Percentiles rank a stretch among this genome's conserved stretches.
phyloP scores from a whole-genome alignment of 2,888 invertebrate species.

The Ennomos fuscantarius region DNA sequence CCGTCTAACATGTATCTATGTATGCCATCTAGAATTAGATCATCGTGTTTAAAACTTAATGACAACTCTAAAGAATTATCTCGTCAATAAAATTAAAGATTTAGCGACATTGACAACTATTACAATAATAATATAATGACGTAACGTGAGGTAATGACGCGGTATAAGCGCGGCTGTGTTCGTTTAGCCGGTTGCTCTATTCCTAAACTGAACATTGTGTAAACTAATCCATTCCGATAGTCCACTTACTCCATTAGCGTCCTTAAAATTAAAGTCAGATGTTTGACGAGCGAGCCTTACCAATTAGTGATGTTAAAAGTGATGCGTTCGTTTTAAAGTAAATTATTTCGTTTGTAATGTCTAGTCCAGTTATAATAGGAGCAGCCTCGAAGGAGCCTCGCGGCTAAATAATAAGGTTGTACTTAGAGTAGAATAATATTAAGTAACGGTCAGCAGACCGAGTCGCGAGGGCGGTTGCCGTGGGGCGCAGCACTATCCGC shows the following conservation, averaged over 20 bases:
- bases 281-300: slow-evolving; percentile 31
- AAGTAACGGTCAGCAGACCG: slow-evolving; percentile 55
- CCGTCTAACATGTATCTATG: slow-evolving; percentile 72
- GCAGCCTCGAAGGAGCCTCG: slow-evolving; percentile 61
- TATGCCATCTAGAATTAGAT: slow-evolving; percentile 69
- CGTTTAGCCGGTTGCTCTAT: slow-evolving; percentile 50
- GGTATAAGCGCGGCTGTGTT: slow-evolving; percentile 65
- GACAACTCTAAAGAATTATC: slow-evolving; percentile 67
- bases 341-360: slow-evolving; percentile 35
- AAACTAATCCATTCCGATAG: not conserved
- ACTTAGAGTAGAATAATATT: slow-evolving; percentile 36
- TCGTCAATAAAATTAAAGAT: slow-evolving; percentile 71
- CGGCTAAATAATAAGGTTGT: slow-evolving; percentile 48
- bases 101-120: slow-evolving; percentile 76
- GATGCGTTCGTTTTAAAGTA: slow-evolving; percentile 52
- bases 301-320: slow-evolving; percentile 51
- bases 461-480: slow-evolving; percentile 58
- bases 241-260: not conserved
- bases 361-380: slow-evolving; percentile 69
- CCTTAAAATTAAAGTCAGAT: slow-evolving; percentile 34
- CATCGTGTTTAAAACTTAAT: slow-evolving; percentile 70
- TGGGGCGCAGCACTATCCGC: no score
- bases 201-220: slow-evolving; percentile 53
- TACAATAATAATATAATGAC: slow-evolving; percentile 56
- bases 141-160: slow-evolving; percentile 79